phyloP scores from a whole-genome alignment of 1,140 invertebrate species.

The Drosophila tristis region DNA sequence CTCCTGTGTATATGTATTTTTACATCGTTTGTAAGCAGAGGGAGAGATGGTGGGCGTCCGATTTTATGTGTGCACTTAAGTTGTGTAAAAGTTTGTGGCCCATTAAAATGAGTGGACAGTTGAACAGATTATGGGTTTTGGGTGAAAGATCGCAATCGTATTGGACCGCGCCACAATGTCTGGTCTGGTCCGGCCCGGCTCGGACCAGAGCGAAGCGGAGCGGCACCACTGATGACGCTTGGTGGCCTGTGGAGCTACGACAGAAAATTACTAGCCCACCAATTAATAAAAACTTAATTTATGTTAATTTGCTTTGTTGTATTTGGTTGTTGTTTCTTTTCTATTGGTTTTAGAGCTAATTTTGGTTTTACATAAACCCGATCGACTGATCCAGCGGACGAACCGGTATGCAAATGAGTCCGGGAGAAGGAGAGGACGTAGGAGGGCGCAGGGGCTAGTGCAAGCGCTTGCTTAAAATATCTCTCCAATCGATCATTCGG shows the following conservation, averaged over 20 bases:
- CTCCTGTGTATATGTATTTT: conserved; percentile 19
- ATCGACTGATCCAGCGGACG: conserved; percentile 51
- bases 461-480: conserved; percentile 30
- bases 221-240: conserved; percentile 32
- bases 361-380: conserved; percentile 68
- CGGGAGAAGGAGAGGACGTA: conserved; percentile 16
- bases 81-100: conserved; percentile 54
- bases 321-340: conserved; percentile 21
- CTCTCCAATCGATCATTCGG: conserved; percentile 45
- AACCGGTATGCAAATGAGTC: conserved; percentile 61
- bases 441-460: not conserved
- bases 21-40: not conserved
- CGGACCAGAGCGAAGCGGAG: conserved; percentile 7
- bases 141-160: conserved; percentile 65
- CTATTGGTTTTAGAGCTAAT: conserved; percentile 50
- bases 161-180: conserved; percentile 70
- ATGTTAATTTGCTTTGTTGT: conserved; percentile 68
- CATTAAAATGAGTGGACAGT: conserved; percentile 62
- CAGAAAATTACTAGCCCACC: conserved; percentile 79
- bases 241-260: conserved; percentile 39
- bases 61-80: conserved; percentile 49
- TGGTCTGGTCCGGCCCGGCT: conserved; percentile 23
- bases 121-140: conserved; percentile 41
- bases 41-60: conserved; percentile 54
- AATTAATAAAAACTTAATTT: conserved; percentile 83